Evolutionary conservation across 2,888 invertebrate species (phyloP), one percentile per base, ranked within the genome.

Genomic region (Eupithecia subumbrata): DNA sequence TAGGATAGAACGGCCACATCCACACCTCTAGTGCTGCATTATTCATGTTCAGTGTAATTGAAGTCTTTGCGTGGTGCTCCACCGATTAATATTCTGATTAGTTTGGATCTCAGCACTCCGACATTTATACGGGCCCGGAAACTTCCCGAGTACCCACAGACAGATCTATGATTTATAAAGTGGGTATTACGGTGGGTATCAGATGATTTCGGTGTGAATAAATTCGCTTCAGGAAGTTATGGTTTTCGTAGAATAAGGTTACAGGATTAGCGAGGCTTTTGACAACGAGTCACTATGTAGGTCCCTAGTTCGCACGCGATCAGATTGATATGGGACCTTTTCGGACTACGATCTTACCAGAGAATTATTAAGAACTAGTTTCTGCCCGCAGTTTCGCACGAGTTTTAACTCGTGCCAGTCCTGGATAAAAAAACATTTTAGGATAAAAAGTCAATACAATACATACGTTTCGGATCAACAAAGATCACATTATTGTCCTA

Each of bases 61-160:
- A 79, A 80, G 81, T 82, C 79, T 82, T 82, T 80, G 80, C 80
- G 77, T 75, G 74, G 60, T 75, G 71, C 75, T 77, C 76, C 70
- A 71, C 48, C 78, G 80, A 82, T 82, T 82, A 81, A 82, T 81
- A 82, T 82, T 82, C 82, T 77, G 81, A 82, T 81, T 82, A 82
- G 81, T 82, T 80, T 69, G 72, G 79, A 80, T 80, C 77, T 75
- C 76, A 43, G 69, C 75, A 72, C 75, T 80, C 70, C 76, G 74
- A 76, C 80, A 79, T 79, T 79, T 78, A 81, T 78, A 78, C 72
- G 64, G 73, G 73, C 60, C 71, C 66, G 71, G 68, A 70, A 72
- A 72, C 73, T 73, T 71, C 22, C 74, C 69, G 60, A 74, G 75
- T 63, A 60, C 60, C 60, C 60, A 18, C 73, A 18, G 71, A 73